Conservation (phyloP, 2,888 invertebrate species). For the Neocrepidodera transversa region DNA sequence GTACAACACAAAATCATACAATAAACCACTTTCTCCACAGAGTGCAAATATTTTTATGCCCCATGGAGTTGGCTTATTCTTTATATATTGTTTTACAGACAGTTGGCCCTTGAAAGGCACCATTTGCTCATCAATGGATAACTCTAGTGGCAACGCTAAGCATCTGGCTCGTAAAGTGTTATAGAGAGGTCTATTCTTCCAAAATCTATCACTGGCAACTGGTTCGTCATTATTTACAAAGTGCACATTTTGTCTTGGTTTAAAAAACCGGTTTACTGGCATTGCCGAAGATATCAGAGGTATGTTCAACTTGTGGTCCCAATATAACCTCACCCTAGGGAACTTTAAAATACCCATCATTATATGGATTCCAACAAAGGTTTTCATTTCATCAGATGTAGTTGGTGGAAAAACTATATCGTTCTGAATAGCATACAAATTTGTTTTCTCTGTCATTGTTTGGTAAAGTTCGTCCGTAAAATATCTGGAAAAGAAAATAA, state of each 20-base stretch:
- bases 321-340: constrained; percentile 1
- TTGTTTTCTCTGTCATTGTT: constrained; percentile 1
- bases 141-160: constrained; percentile 29
- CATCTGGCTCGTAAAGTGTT: constrained; percentile 36
- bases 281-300: not conserved
- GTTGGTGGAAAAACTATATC: constrained; percentile 6
- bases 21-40: constrained; percentile 19
- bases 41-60: constrained; percentile 18
- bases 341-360: constrained; percentile 1
- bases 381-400: constrained; percentile 7
- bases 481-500: constrained; percentile 6
- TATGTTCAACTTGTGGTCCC: not conserved
- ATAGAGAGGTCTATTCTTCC: constrained; percentile 42
- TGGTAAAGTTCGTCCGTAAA: constrained; percentile 4
- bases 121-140: constrained; percentile 28
- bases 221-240: not conserved
- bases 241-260: not conserved
- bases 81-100: constrained; percentile 31
- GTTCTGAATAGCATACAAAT: not conserved
- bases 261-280: not conserved
- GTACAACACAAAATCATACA: constrained; percentile 6
- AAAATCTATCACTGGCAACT: constrained; percentile 36
- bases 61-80: constrained; percentile 27
- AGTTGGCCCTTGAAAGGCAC: constrained; percentile 33
- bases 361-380: too few species aligned